phyloP scores from a whole-genome alignment of 2,888 invertebrate genomes.

The Lomographa bimaculata region DNA sequence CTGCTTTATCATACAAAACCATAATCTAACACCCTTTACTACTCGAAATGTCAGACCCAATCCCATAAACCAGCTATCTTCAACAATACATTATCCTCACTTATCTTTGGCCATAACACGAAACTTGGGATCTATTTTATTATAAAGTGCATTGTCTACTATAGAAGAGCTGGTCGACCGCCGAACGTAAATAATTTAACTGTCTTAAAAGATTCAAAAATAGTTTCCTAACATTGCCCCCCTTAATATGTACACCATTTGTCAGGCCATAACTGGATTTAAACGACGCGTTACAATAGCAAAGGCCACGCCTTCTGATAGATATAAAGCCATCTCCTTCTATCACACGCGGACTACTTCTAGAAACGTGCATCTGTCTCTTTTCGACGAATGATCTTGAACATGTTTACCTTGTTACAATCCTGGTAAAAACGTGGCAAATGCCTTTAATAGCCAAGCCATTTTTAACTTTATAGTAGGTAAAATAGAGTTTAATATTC shows the following conservation, averaged over 20 bases:
- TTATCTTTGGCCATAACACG: constrained; percentile 79
- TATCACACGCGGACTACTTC: constrained; percentile 21
- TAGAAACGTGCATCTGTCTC: constrained; percentile 45
- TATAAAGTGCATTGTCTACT: constrained; percentile 82
- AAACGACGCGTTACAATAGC: constrained; percentile 73
- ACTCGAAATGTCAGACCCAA: constrained; percentile 71
- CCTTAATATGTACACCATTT: constrained; percentile 83
- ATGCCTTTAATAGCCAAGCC: constrained; percentile 28
- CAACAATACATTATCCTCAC: constrained; percentile 76
- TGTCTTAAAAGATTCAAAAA: constrained; percentile 84
- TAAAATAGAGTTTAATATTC: constrained; percentile 30
- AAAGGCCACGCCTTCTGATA: constrained; percentile 64
- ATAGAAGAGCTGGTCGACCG: constrained; percentile 71
- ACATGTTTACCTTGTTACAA: constrained; percentile 65
- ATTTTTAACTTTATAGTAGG: constrained; percentile 33
- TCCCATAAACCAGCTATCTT: constrained; percentile 78
- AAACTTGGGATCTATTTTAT: constrained; percentile 79
- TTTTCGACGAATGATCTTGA: constrained; percentile 55
- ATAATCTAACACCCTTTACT: constrained; percentile 77
- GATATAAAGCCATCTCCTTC: constrained; percentile 51
- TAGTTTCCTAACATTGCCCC: constrained; percentile 83
- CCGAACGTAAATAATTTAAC: constrained; percentile 81
- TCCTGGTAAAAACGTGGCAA: constrained; percentile 59
- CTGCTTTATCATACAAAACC: constrained; percentile 58
- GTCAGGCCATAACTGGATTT: constrained; percentile 83